Conservation (phyloP, 2,797 vertebrate species). For the Acipenser oxyrinchus region DNA sequence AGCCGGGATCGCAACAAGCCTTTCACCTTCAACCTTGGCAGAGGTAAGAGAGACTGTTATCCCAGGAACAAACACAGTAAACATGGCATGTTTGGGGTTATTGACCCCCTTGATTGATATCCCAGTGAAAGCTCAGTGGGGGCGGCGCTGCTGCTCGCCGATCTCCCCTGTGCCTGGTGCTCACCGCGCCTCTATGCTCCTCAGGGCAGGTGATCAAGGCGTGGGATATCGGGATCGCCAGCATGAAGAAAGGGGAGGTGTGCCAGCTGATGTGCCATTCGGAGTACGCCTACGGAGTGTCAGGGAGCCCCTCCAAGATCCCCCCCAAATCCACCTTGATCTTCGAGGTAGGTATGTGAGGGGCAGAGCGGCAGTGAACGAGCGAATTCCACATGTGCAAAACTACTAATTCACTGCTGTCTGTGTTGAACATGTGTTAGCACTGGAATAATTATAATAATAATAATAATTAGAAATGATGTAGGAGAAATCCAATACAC, state of each 20-base stretch:
- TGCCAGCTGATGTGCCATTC: constrained; percentile 81
- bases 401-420: not conserved
- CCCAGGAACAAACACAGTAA: not conserved
- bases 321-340: constrained; percentile 79
- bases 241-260: constrained; percentile 87
- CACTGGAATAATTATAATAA: not conserved
- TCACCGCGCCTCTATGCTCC: constrained; percentile 15
- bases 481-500: too few species aligned
- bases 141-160: constrained; percentile 6
- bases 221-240: constrained; percentile 82
- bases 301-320: constrained; percentile 82
- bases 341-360: constrained; percentile 71
- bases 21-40: constrained; percentile 84
- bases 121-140: too few species aligned
- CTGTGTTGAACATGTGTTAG: not conserved
- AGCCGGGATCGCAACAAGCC: constrained; percentile 81
- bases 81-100: not conserved
- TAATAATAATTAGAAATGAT: too few species aligned
- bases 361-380: not conserved
- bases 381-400: not conserved
- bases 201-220: constrained; percentile 90
- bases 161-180: constrained; percentile 12
- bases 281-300: constrained; percentile 78
- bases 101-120: not conserved
- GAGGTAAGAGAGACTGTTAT: constrained; percentile 61